A percentile compares a stretch with the other conserved stretches of the same genome.
Conservation (phyloP, 2,888 invertebrate species). For the Hylaea fasciaria region DNA sequence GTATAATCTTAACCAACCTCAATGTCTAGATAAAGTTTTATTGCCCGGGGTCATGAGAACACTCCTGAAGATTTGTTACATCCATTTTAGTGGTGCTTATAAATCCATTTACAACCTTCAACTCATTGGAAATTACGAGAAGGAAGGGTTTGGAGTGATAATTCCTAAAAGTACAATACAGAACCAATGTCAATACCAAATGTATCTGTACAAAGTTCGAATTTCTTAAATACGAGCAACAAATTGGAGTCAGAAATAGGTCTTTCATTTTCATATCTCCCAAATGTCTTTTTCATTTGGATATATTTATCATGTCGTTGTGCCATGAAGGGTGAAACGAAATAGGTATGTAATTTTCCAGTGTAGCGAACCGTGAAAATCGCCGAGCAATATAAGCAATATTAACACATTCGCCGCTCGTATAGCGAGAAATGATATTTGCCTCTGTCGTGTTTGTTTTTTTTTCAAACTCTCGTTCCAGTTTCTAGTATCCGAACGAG, state of each 20-base stretch:
- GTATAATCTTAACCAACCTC: not conserved
- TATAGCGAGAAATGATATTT: constrained; percentile 14
- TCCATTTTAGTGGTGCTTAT: too few species aligned
- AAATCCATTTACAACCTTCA: too few species aligned
- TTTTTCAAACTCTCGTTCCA: constrained; percentile 6
- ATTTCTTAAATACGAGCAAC: constrained; percentile 1
- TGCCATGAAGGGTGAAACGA: constrained; percentile 26
- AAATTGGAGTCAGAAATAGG: constrained; percentile 12
- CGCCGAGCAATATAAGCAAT: constrained; percentile 26
- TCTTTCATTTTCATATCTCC: not conserved
- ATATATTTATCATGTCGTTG: constrained; percentile 17
- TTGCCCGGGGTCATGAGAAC: too few species aligned
- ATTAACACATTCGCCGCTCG: constrained; percentile 39
- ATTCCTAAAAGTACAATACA: too few species aligned
- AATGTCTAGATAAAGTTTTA: too few species aligned
- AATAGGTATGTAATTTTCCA: constrained; percentile 49
- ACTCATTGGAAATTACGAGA: too few species aligned
- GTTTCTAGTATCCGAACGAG: not conserved
- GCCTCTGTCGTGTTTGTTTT: constrained; percentile 4
- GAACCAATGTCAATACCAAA: too few species aligned
- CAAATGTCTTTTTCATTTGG: constrained; percentile 15
- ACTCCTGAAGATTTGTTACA: too few species aligned
- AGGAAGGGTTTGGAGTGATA: too few species aligned
- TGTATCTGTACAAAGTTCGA: not conserved
- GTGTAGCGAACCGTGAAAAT: constrained; percentile 43